Conservation (phyloP, 2,113 vertebrate species). For the Salvator merianae region DNA sequence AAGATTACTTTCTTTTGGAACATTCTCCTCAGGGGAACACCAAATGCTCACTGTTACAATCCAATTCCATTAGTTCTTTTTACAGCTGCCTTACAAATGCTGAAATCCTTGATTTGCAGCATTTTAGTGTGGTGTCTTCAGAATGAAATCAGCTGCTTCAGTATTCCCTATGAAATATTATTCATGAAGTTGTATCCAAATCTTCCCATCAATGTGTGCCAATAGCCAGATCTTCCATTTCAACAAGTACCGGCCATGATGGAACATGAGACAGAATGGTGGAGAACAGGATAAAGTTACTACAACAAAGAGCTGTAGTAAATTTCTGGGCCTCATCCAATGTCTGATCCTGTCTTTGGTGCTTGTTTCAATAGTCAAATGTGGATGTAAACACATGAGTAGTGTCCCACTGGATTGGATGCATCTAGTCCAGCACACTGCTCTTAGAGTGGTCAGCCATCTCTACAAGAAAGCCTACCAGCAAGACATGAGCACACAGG, state of each 20-base stretch:
- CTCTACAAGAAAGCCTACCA: no score
- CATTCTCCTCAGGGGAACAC: rapidly evolving
- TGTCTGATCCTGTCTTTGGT: background rate
- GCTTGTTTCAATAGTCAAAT: background rate
- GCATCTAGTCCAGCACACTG: no score
- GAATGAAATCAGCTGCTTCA: background rate
- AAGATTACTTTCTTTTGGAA: background rate
- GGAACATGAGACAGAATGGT: background rate
- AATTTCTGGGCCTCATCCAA: background rate
- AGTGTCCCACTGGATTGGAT: no score
- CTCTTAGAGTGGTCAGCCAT: no score
- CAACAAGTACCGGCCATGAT: background rate
- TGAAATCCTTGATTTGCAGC: background rate
- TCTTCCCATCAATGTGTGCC: background rate
- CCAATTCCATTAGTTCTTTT: background rate
- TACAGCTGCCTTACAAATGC: rapidly evolving
- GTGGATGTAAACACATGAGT: no score
- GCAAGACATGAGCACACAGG: no score
- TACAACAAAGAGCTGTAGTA: background rate
- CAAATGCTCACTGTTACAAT: background rate
- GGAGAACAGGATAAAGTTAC: background rate
- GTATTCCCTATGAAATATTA: background rate
- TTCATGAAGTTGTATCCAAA: background rate
- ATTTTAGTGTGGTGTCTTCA: background rate
- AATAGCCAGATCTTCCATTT: background rate